Base-by-base conservation (phyloP, 1,140 invertebrate genomes). In the Ruditapes philippinarum region DNA sequence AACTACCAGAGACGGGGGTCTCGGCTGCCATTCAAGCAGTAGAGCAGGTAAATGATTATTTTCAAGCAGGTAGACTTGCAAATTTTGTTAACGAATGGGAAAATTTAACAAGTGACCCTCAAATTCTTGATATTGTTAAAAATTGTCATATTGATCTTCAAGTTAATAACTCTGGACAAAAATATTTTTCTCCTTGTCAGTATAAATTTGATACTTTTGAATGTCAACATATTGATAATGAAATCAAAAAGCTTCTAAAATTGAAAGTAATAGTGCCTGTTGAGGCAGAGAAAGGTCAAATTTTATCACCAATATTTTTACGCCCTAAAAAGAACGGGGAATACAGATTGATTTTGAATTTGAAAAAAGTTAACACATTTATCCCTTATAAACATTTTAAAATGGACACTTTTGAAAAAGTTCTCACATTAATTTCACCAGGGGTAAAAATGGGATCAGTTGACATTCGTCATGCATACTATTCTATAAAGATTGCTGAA, bases 21-120 rank as follows among this genome's bases (percentile, higher is more conserved):
- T 65, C 60, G 11, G 54, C 28, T n/a, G 33, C 33, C 42, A 57
- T 51, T 42, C 36, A 14, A 60, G 22, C 9, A 45, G 76, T 74
- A 54, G 74, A 73, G 54, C 40, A 85, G 73, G 80, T 79, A 45
- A 76, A 60, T 80, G 17, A 33, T 22, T 40, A 65, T 76, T 87
- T 86, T 88, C 25, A 78, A 54, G 91, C 89, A 51, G 91, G 89
- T 68, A 89, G 83, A 83, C 45, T 92, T 38, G 73, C 68, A 87
- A 7, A 92, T 60, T 87, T 51, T 88, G 33, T 80, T 11, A 12
- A 83, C 14, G 62, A 78, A 65, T 92, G 86, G 87, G 17, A 82
- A 40, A 68, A 90, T 68, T 28, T 90, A 17, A 90, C 84, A 62
- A 65, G 51, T 57, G 90, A 92, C 49, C 22, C 31, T 51, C 42